These are phyloP conservation scores for Iphiclides podalirius DNA, from an alignment of 2,888 invertebrate genomes.

Conservation along the genomic window DNA sequence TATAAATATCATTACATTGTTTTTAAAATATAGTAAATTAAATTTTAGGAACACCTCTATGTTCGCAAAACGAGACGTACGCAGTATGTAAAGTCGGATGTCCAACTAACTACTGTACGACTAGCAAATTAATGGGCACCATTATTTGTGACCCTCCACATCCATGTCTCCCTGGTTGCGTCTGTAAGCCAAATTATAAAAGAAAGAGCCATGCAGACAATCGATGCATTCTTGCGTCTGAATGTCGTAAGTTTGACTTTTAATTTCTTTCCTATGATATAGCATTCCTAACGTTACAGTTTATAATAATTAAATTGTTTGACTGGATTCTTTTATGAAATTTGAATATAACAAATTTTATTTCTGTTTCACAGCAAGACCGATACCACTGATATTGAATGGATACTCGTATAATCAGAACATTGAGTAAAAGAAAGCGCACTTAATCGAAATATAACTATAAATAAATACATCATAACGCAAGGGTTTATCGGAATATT, in stretches of 20 bases:
- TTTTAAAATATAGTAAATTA: neutral
- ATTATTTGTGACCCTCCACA: slow-evolving; percentile 23
- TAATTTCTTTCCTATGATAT: neutral
- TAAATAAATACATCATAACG: no score
- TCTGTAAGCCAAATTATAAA: slow-evolving; percentile 39
- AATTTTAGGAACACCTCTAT: slow-evolving; percentile 40
- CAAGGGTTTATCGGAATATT: no score
- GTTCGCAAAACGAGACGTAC: slow-evolving; percentile 43
- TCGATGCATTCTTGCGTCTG: slow-evolving; percentile 40
- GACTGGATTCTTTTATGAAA: no score
- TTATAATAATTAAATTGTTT: no score
- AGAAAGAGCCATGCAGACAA: slow-evolving; percentile 34
- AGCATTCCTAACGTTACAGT: no score
- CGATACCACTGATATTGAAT: no score
- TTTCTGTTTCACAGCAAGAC: no score
- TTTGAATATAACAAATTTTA: no score
- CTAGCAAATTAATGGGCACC: neutral
- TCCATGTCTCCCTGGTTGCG: slow-evolving; percentile 49
- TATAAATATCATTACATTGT: neutral
- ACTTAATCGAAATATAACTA: no score
- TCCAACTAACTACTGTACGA: slow-evolving; percentile 24
- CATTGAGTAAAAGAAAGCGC: no score
- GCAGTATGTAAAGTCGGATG: slow-evolving; percentile 39
- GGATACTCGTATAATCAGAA: no score
- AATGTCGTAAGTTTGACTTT: slow-evolving; percentile 43